These are phyloP conservation scores for Conistra vaccinii DNA, from an alignment of 2,888 invertebrate species.

Conservation along the genomic window DNA sequence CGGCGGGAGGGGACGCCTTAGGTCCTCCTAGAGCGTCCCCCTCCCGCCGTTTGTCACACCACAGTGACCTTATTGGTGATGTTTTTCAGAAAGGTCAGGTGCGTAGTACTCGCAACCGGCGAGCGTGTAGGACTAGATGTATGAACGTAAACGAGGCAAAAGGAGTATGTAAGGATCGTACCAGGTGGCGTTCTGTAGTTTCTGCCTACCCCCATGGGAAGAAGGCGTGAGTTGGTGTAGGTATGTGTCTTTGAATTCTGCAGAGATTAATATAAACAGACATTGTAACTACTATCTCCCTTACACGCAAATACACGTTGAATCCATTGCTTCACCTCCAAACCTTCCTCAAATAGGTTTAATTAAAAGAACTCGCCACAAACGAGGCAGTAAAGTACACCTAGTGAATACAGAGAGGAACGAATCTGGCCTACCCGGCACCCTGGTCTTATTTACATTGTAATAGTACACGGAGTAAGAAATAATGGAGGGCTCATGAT, in stretches of 20 bases:
- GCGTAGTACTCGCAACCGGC: neutral
- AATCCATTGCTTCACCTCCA: neutral
- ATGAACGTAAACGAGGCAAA: neutral
- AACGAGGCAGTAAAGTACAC: slow-evolving; percentile 11
- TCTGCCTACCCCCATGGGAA: too few species aligned
- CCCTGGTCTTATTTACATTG: slow-evolving; percentile 29
- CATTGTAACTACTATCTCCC: neutral
- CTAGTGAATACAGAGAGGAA: slow-evolving; percentile 26
- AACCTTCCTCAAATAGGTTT: slow-evolving; percentile 10
- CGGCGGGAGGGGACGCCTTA: neutral
- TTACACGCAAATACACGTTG: neutral
- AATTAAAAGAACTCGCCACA: slow-evolving; percentile 27
- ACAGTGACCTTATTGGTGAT: neutral
- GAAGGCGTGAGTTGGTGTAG: too few species aligned
- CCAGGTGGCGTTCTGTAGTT: neutral
- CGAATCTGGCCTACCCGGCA: neutral
- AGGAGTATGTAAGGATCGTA: neutral
- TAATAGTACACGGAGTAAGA: slow-evolving; percentile 26
- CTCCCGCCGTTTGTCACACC: too few species aligned
- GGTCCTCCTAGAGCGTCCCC: too few species aligned
- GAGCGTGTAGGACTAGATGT: neutral
- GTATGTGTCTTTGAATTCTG: neutral
- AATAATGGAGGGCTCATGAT: neutral
- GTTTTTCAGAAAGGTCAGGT: neutral
- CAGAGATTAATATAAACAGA: neutral